These are phyloP conservation scores for Agriopis marginaria DNA, from an alignment of 2,888 invertebrate genomes.

Conservation along the genomic window DNA sequence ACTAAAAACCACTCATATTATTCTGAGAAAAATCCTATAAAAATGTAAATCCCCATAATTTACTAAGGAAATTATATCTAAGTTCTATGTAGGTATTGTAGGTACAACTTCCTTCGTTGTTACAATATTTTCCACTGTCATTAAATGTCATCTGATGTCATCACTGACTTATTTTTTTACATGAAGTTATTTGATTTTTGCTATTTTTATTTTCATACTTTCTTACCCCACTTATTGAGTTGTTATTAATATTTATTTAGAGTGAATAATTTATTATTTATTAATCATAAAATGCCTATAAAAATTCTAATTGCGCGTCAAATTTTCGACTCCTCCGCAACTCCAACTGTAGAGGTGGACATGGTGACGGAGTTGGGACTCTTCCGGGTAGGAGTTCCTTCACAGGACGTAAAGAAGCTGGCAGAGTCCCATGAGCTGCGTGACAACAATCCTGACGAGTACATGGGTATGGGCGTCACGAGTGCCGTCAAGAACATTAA, in stretches of 20 bases:
- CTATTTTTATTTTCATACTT: not conserved
- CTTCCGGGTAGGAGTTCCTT: conserved; percentile 97
- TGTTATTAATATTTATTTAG: not conserved
- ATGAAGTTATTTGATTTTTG: not conserved
- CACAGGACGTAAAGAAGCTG: conserved; percentile 97
- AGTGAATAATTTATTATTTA: not conserved
- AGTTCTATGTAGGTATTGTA: not conserved
- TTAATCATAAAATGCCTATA: conserved; percentile 90
- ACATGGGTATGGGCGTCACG: conserved; percentile 96
- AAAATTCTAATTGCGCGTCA: conserved; percentile 96
- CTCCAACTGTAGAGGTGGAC: conserved; percentile 98
- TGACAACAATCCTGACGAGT: conserved; percentile 93
- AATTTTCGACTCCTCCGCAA: conserved; percentile 98
- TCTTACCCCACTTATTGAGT: not conserved
- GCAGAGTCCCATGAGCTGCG: conserved; percentile 98
- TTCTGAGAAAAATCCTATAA: no score
- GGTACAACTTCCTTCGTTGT: not conserved
- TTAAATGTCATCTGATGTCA: no score
- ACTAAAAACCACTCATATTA: no score
- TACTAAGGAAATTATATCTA: not conserved
- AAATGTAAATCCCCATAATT: no score
- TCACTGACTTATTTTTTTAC: not conserved
- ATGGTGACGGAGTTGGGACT: conserved; percentile 93
- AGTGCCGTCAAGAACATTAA: conserved; percentile 97
- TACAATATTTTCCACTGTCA: not conserved